Evolutionary conservation across 2,797 vertebrate genomes (phyloP), one percentile per base, ranked within the genome.

Genomic region (Phalloptychus januarius): DNA sequence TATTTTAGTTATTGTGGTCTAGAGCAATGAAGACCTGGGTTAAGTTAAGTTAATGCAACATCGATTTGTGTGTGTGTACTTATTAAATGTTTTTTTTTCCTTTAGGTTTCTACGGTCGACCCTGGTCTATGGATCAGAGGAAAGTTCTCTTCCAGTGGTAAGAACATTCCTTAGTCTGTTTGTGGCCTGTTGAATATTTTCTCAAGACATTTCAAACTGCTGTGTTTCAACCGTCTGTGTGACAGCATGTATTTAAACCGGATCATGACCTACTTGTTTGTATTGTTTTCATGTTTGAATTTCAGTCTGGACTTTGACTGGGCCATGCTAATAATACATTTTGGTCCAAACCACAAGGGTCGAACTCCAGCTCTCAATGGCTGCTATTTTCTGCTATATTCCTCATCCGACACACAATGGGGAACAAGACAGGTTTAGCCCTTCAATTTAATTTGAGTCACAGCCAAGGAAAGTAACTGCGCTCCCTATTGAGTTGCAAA

Each of bases 61-160:
- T 18, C 4, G 38, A 42, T 23, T 44, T 44, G 25, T 42, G 40
- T 7, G 40, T n/a, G 6, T 69, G 38, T 70, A n/a, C n/a, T 70
- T 25, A 70, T n/a, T 8, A 25, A 2, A 0, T 58, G 28, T 72
- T 25, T 72, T 0, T 79, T 71, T 75, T 70, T 31, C 23, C 23
- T 69, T 11, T 83, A 97, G 97, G 97, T 89, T 97, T 97, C 92
- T 97, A 97, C 36, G 97, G 96, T 44, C 94, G 96, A 63, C 97
- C 97, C 0, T 97, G 97, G 97, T 96, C 97, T 69, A 96, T 97
- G 95, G 96, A 97, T 76, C 96, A 97, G 88, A 96, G 97, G 82
- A 97, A 94, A 86, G 96, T 96, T 42, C 96, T 97, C 82, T 97
- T 97, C 88, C 95, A 96, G 7, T 97, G 96, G 97, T 96, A 91